These are phyloP conservation scores for Coleophora flavipennella DNA, from an alignment of 2,888 invertebrate genomes.

Conservation along the genomic window DNA sequence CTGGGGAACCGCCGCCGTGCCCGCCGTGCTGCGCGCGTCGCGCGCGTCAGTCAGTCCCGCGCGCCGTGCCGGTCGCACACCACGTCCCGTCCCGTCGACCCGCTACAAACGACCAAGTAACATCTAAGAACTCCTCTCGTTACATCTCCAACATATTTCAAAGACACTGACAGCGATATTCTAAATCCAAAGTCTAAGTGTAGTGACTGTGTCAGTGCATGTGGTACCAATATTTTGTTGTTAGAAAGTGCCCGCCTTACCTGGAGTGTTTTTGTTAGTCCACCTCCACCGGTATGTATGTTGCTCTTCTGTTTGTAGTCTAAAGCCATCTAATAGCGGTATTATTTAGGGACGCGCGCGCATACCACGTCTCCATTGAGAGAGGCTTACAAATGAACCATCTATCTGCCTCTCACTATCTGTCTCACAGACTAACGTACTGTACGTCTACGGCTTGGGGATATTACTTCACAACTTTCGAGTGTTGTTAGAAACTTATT, in stretches of 20 bases:
- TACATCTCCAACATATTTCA: slow-evolving; percentile 11
- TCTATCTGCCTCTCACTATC: slow-evolving; percentile 6
- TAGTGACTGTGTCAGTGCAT: slow-evolving; percentile 3
- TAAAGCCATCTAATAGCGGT: slow-evolving; percentile 35
- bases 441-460: background rate
- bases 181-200: background rate
- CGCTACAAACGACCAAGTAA: slow-evolving; percentile 6
- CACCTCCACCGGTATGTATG: slow-evolving; percentile 58
- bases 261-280: slow-evolving; percentile 44
- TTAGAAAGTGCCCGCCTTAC: slow-evolving; percentile 39
- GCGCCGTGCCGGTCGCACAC: slow-evolving; percentile 32
- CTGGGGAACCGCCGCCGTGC: slow-evolving; percentile 27
- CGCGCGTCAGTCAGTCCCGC: slow-evolving; percentile 30
- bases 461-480: slow-evolving; percentile 9
- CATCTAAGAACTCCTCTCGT: slow-evolving; percentile 14
- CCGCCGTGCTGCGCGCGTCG: too few relatives aligned
- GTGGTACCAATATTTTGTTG: slow-evolving; percentile 23
- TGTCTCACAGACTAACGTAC: too few relatives aligned
- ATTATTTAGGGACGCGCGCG: slow-evolving; percentile 38
- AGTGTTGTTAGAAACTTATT: slow-evolving; percentile 9
- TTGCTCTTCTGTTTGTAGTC: slow-evolving; percentile 24
- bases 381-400: slow-evolving; percentile 22
- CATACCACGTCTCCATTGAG: slow-evolving; percentile 7
- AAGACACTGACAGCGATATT: slow-evolving; percentile 5
- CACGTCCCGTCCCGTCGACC: slow-evolving; percentile 24